Evolutionary conservation across 2,797 vertebrate genomes (phyloP), one percentile per base, ranked within the genome.

Genomic region (Enteromius afrohamiltoni): DNA sequence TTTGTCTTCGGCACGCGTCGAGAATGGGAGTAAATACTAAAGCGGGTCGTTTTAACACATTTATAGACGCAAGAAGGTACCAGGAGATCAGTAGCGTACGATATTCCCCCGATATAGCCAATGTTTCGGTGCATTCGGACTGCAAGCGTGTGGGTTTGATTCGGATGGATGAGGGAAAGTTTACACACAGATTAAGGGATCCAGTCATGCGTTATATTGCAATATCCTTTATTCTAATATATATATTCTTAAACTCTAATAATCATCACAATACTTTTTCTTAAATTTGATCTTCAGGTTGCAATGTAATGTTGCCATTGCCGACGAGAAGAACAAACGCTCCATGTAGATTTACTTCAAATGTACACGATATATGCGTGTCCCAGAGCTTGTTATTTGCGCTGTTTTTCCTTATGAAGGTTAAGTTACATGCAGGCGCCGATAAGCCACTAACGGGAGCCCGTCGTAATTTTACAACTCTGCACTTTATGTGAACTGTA

Each of bases 81-180:
- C 19, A 23, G 53, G 40, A 62, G 19, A 29, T 37, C 58, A 55
- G 16, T 55, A 78, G n/a, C 40, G 49, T n/a, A 26, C 40, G 51
- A 49, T 3, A 60, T 60, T 45, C 45, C 62, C 16, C n/a, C 10
- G 29, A 51, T 64, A 67, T 37, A 53, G 19, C 40, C 60, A 51
- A 74, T 29, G 58, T 26, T 9, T 80, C 78, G 78, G 49, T 69
- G 58, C 29, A 65, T 64, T 23, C 31, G 58, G 71, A 75, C 55
- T 82, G 60, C 45, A 80, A 67, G 31, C 29, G 47, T 29, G 71
- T 13, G 37, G 83, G 60, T 53, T 77, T n/a, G 70, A 79, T 79
- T 79, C 21, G 47, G 60, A 62, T 21, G 47, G 62, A 71, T 80
- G 60, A 84, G 65, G 65, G 40, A 85, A 87, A 87, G 84, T 87